Evolutionary conservation across 2,113 vertebrate species (phyloP).

Genomic region (Cinclus cinclus): DNA sequence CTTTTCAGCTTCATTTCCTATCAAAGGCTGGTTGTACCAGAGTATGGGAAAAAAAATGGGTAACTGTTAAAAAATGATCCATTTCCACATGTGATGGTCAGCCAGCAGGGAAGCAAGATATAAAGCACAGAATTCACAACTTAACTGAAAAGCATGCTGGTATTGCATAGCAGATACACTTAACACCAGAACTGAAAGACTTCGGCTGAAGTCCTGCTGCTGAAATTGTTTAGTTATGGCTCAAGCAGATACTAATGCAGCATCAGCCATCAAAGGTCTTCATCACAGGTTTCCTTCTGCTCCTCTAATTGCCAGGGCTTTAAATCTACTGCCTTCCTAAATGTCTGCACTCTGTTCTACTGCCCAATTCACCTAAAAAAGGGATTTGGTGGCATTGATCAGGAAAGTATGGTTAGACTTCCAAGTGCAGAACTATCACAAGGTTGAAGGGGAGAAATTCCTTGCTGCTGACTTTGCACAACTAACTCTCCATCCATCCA

Average conservation of each 20-base stretch:
- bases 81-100: constrained; percentile 6
- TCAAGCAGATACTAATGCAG: neutral
- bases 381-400: neutral
- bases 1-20: constrained; percentile 43
- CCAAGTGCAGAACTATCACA: neutral
- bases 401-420: neutral
- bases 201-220: neutral
- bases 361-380: neutral
- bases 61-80: constrained; percentile 14
- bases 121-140: neutral
- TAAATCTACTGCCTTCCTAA: neutral
- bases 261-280: neutral
- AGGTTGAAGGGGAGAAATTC: neutral
- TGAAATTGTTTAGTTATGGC: neutral
- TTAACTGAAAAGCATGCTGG: neutral
- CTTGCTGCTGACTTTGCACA: neutral
- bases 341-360: neutral
- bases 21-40: neutral
- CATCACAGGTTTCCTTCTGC: neutral
- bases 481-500: neutral
- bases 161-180: neutral
- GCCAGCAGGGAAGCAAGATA: neutral
- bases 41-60: neutral
- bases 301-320: neutral
- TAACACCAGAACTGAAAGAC: neutral